These are phyloP conservation scores for Sebastes fasciatus DNA, from an alignment of 2,113 vertebrate genomes.

Conservation along the genomic window DNA sequence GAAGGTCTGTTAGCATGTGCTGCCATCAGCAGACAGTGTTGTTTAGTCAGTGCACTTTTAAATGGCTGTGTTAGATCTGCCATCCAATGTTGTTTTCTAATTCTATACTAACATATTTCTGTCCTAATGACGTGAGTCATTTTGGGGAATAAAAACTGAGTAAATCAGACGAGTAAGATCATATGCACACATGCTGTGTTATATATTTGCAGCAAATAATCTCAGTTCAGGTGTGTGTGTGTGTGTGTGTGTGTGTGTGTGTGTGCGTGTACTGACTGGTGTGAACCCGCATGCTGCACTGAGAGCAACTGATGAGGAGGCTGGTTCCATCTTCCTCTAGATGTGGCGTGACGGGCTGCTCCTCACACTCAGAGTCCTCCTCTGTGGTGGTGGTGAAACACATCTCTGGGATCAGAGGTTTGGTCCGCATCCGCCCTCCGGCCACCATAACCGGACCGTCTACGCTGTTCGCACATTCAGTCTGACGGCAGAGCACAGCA, in stretches of 20 bases:
- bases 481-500: conserved; percentile 73
- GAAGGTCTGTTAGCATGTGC: not conserved
- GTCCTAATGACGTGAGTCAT: not conserved
- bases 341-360: conserved; percentile 86
- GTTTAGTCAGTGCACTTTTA: not conserved
- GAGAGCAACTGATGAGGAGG: conserved; percentile 92
- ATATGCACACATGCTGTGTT: not conserved
- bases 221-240: not conserved
- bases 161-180: too few relatives aligned
- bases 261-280: conserved; percentile 89
- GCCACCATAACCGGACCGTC: conserved; percentile 70
- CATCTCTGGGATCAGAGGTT: conserved; percentile 96
- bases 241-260: not conserved
- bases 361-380: conserved; percentile 85
- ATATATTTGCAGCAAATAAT: not conserved
- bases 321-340: conserved; percentile 96
- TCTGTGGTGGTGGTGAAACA: conserved; percentile 93
- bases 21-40: not conserved
- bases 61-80: not conserved
- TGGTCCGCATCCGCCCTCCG: conserved; percentile 85
- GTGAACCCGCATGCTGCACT: conserved; percentile 93
- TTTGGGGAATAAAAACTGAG: not conserved
- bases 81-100: not conserved
- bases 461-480: conserved; percentile 83
- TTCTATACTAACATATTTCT: not conserved